These are phyloP conservation scores for Rhagonycha lutea DNA, from an alignment of 2,888 invertebrate species.

Conservation along the genomic window DNA sequence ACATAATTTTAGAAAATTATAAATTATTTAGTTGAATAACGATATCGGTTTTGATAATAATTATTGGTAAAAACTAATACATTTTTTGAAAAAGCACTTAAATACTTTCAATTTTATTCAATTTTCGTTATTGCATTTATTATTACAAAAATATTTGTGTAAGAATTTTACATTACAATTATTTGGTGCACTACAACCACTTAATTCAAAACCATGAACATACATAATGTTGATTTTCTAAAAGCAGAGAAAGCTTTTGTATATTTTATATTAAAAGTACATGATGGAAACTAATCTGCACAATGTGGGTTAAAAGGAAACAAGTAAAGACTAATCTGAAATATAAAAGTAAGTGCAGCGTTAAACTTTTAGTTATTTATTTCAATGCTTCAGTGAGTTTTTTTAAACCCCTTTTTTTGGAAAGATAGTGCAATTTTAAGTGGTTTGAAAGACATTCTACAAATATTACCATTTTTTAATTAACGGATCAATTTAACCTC, in stretches of 20 bases:
- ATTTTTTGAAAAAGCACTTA: not conserved
- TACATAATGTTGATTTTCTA: not conserved
- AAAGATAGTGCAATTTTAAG: too few relatives aligned
- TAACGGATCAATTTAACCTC: not conserved
- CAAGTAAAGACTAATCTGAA: not conserved
- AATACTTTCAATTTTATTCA: not conserved
- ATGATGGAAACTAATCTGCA: constrained; percentile 1
- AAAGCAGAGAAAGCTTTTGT: not conserved
- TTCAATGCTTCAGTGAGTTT: not conserved
- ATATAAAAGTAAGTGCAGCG: constrained; percentile 1
- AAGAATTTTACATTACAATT: not conserved
- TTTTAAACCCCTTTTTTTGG: not conserved
- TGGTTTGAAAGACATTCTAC: not conserved
- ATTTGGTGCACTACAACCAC: not conserved
- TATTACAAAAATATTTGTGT: not conserved
- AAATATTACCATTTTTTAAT: not conserved
- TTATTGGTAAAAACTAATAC: not conserved
- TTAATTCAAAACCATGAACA: not conserved
- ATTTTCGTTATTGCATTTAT: not conserved
- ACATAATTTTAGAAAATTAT: too few relatives aligned
- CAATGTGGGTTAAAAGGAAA: constrained; percentile 1
- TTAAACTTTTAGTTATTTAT: not conserved
- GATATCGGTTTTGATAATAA: too few relatives aligned
- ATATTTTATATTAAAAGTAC: not conserved
- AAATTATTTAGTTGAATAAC: too few relatives aligned